A percentile compares a stretch with the other conserved stretches of the same genome.
phyloP scores from a whole-genome alignment of 1,140 invertebrate species.

The Lasioglossum albipes region DNA sequence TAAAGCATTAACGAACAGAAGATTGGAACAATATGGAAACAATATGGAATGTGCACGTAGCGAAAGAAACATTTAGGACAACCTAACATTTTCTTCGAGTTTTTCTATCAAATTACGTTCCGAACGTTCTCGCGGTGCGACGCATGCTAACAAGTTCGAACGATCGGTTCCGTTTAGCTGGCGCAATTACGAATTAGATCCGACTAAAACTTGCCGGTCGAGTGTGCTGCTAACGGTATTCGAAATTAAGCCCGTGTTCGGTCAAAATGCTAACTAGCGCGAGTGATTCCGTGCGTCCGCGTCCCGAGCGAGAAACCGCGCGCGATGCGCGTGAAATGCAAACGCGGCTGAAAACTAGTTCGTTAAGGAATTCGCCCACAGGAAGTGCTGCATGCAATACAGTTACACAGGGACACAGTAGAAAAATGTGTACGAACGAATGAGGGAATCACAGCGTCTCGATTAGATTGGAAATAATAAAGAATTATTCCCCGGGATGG shows the following conservation, averaged over 20 bases:
- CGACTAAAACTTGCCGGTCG: slow-evolving; percentile 1
- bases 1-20: too few species aligned
- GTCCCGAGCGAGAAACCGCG: slow-evolving; percentile 3
- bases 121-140: too few species aligned
- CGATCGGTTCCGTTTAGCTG: background rate
- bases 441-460: background rate
- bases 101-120: background rate
- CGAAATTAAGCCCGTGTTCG: slow-evolving; percentile 15
- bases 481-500: background rate
- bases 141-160: background rate
- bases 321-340: slow-evolving; percentile 32
- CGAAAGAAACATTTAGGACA: too few species aligned
- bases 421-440: background rate
- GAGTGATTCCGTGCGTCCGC: slow-evolving; percentile 13
- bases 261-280: slow-evolving; percentile 41
- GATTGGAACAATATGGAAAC: too few species aligned
- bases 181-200: background rate
- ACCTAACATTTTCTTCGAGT: too few species aligned
- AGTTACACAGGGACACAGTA: background rate
- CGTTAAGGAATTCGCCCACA: slow-evolving; percentile 19
- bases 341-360: slow-evolving; percentile 37
- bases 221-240: slow-evolving; percentile 26
- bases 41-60: too few species aligned
- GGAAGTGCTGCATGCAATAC: slow-evolving; percentile 17
- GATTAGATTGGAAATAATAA: background rate